A percentile compares a stretch with the other conserved stretches of the same genome.
Conservation (phyloP, 2,797 vertebrate species). For the Cetoscarus ocellatus region DNA sequence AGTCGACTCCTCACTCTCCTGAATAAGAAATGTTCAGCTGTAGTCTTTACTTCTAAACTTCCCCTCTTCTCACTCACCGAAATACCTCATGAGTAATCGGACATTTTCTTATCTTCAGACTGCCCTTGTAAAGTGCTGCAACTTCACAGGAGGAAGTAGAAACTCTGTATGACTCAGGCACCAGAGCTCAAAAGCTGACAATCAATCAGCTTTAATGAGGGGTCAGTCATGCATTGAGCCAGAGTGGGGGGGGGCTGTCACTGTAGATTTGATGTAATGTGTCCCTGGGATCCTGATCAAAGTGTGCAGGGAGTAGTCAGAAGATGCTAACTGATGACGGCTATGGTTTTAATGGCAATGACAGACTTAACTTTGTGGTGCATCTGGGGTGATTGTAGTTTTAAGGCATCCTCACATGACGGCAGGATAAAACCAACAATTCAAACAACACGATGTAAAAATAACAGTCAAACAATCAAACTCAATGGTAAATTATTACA, state of each 20-base stretch:
- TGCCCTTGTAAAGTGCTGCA: neutral
- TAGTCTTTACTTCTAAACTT: neutral
- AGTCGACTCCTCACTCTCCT: too few relatives aligned
- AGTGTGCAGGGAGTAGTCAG: constrained; percentile 57
- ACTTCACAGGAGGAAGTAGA: neutral
- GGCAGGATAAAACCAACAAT: too few relatives aligned
- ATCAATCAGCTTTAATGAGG: constrained; percentile 65
- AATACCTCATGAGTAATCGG: neutral
- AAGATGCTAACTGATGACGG: constrained; percentile 56
- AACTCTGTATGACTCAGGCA: constrained; percentile 39
- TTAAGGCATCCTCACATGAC: too few relatives aligned
- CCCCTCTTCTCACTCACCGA: neutral
- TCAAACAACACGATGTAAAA: too few relatives aligned
- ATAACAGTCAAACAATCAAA: too few relatives aligned
- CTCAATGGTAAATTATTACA: too few relatives aligned
- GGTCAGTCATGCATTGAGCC: constrained; percentile 54
- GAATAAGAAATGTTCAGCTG: neutral
- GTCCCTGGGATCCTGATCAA: constrained; percentile 65
- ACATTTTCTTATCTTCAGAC: too few relatives aligned
- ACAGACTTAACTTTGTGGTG: constrained; percentile 40
- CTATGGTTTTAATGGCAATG: constrained; percentile 61
- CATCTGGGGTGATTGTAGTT: constrained; percentile 8
- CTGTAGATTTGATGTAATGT: constrained; percentile 49
- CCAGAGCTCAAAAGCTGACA: constrained; percentile 40
- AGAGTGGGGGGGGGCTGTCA: constrained; percentile 54